phyloP scores from a whole-genome alignment of 2,888 invertebrate genomes.

The Boloria selene region DNA sequence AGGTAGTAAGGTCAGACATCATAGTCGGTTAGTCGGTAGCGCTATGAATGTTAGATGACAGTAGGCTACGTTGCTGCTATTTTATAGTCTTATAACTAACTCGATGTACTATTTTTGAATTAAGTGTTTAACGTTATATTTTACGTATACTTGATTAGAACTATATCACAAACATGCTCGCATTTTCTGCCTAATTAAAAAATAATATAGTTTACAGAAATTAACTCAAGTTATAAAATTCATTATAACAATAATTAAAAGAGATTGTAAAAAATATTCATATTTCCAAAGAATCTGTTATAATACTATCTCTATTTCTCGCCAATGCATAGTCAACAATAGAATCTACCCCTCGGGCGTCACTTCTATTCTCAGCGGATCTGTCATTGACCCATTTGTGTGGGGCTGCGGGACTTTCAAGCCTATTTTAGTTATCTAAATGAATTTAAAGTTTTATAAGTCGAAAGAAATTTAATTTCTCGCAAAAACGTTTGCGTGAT shows the following conservation, averaged over 20 bases:
- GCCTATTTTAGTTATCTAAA: slow-evolving; percentile 60
- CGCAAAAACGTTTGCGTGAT: neutral
- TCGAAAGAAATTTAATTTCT: neutral
- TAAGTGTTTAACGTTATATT: no score
- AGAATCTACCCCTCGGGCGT: slow-evolving; percentile 69
- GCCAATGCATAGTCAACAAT: slow-evolving; percentile 61
- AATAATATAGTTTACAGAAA: no score
- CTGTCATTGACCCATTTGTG: slow-evolving; percentile 78
- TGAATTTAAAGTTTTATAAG: slow-evolving; percentile 63
- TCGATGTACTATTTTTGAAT: no score
- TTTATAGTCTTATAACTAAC: no score
- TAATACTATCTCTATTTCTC: slow-evolving; percentile 44
- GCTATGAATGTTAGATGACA: no score
- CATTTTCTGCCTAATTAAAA: no score
- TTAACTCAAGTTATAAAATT: neutral
- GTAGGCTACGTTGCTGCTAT: no score
- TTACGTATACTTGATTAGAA: no score
- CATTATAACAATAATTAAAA: neutral
- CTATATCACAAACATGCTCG: no score
- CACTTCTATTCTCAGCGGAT: slow-evolving; percentile 72
- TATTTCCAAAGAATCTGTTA: slow-evolving; percentile 41
- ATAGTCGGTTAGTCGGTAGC: no score
- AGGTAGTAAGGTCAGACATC: no score
- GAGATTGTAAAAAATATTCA: slow-evolving; percentile 34
- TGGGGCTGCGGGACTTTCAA: slow-evolving; percentile 51